Conservation (phyloP, 1,140 invertebrate species). For the Drosophila bocki region DNA sequence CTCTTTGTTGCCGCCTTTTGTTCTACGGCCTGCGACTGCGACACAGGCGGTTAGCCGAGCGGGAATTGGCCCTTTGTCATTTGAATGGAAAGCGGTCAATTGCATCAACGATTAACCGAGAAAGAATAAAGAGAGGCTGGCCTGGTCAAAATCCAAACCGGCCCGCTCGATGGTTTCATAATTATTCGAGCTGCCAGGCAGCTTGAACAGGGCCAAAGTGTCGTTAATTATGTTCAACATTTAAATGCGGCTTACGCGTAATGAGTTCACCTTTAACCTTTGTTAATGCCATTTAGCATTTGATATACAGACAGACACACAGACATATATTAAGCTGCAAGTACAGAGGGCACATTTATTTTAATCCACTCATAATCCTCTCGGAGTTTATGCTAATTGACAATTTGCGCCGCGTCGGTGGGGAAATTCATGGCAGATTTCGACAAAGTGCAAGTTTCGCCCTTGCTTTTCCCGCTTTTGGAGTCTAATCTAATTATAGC, state of each 20-base stretch:
- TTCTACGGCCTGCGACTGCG: constrained; percentile 18
- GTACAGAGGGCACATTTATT: constrained; percentile 52
- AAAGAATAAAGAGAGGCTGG: constrained; percentile 9
- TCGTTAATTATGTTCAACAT: constrained; percentile 45
- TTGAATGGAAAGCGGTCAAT: constrained; percentile 32
- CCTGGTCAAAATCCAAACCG: background rate
- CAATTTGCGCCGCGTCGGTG: constrained; percentile 32
- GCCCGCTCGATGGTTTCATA: background rate
- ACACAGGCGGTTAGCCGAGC: constrained; percentile 26
- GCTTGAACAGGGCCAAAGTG: constrained; percentile 11
- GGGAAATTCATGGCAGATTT: constrained; percentile 18
- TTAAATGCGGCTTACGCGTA: constrained; percentile 36
- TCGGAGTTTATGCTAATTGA: constrained; percentile 62
- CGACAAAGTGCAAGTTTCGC: constrained; percentile 34
- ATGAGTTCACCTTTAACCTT: constrained; percentile 54
- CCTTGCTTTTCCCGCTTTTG: background rate
- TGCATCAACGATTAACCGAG: constrained; percentile 49
- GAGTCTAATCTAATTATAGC: constrained; percentile 65
- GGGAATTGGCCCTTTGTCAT: constrained; percentile 48
- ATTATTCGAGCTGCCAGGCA: background rate
- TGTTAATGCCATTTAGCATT: constrained; percentile 46
- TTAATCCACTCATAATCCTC: constrained; percentile 70
- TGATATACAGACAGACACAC: background rate
- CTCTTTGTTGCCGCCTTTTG: constrained; percentile 31
- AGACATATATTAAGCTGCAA: constrained; percentile 6